Base-by-base conservation (phyloP, 2,113 vertebrate species). In the Sceloporus undulatus region DNA sequence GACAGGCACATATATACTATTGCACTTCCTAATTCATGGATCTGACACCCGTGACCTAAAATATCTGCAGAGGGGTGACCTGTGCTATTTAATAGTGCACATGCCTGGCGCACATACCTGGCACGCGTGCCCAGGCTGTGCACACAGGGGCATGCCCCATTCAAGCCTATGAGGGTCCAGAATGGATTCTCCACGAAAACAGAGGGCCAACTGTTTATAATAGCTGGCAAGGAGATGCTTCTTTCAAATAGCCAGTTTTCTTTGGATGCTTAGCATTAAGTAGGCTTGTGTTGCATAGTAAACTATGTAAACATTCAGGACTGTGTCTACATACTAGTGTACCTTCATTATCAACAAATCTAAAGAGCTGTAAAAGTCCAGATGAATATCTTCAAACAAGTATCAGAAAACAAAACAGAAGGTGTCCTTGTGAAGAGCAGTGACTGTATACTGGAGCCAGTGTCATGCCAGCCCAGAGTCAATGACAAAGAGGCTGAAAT, bases 291-390 rank as follows among this genome's bases (percentile, higher is more conserved):
- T 73, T 0, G 0, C n/a, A 42, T 21, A 65, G 59, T 18, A 38
- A 76, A 92, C 92, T 79, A 91, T 23, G 59, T 81, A 88, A 94
- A 23, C 48, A 88, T 92, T 84, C 85, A 92, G 79, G 83, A 87
- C 0, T 89, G 90, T 89, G 71, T 90, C 82, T 71, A 78, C 84
- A 16, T 4, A 86, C 85, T 89, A 91, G 66, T 76, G 91, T 77
- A 48, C 42, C 85, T 88, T 83, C 88, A 94, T 92, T 82, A 91
- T 59, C n/a, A 65, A 52, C 84, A 88, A 84, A 79, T 87, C 88
- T 91, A 77, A 80, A 89, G 70, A 92, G 62, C 68, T 85, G 75
- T 89, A 94, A 86, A 90, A 87, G 74, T 89, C 82, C 85, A 94
- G 81, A 89, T 85, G 86, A 85, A 70, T 83, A 40, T 25, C 48